phyloP scores from a whole-genome alignment of 2,797 vertebrate genomes.

The Alosa sapidissima region DNA sequence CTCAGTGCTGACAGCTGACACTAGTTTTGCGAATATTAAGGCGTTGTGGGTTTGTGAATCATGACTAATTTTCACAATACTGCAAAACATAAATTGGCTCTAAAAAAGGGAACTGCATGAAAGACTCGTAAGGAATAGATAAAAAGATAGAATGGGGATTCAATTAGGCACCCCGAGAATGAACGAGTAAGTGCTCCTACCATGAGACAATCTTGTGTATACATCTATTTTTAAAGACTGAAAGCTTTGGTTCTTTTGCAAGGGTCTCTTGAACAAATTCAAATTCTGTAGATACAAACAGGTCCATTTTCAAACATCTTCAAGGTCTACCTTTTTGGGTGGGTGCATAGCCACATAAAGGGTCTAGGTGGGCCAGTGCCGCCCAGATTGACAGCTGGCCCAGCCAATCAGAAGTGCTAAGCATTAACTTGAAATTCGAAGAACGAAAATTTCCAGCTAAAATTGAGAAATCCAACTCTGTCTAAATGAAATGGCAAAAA shows the following conservation, averaged over 20 bases:
- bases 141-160: neutral
- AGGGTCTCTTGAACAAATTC: neutral
- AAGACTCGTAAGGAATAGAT: neutral
- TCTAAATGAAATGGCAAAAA: no score
- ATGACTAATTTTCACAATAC: neutral
- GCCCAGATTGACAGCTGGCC: no score
- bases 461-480: no score
- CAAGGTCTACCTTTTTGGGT: neutral
- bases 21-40: slow-evolving; percentile 2
- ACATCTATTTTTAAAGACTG: neutral
- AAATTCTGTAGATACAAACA: neutral
- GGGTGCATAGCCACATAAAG: no score
- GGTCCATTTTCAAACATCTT: neutral
- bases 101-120: neutral
- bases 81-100: neutral
- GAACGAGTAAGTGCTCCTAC: neutral
- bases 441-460: no score
- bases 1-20: neutral
- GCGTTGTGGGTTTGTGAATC: neutral
- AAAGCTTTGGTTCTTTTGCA: neutral
- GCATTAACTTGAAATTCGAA: no score
- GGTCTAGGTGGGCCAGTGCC: no score
- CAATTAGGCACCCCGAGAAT: neutral
- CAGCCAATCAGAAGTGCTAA: no score
- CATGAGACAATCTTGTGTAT: neutral